Conservation (phyloP, 2,113 vertebrate genomes). For the Hyperopisus bebe region DNA sequence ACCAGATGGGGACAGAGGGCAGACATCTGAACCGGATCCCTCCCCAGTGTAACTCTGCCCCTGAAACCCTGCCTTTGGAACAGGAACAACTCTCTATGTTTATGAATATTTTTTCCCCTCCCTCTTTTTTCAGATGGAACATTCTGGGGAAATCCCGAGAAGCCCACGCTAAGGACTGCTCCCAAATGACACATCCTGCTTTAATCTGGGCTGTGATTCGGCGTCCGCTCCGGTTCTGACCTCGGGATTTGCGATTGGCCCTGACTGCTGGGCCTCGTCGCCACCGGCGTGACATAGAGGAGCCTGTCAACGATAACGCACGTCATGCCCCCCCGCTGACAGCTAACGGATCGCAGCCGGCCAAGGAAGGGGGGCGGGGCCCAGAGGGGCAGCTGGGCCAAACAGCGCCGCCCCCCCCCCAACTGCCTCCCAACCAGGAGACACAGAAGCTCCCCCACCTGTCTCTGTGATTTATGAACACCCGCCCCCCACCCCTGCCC, state of each 20-base stretch:
- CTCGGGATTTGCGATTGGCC: neutral
- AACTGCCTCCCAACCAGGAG: constrained; percentile 21
- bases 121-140: neutral
- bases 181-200: neutral
- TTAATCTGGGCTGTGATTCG: neutral
- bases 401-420: neutral
- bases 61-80: neutral
- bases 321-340: neutral
- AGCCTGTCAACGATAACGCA: neutral
- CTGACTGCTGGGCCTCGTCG: neutral
- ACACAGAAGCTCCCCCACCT: constrained; percentile 77
- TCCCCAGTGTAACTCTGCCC: neutral
- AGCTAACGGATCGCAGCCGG: neutral
- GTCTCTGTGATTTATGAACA: constrained; percentile 69
- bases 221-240: neutral
- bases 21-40: neutral
- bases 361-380: neutral
- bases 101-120: neutral
- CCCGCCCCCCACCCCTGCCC: constrained; percentile 53
- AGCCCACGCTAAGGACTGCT: neutral
- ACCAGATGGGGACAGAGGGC: neutral
- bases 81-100: neutral
- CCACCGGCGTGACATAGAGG: neutral
- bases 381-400: neutral
- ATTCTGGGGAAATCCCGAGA: neutral